phyloP scores from a whole-genome alignment of 1,140 invertebrate species.

The Drosophila orosa region DNA sequence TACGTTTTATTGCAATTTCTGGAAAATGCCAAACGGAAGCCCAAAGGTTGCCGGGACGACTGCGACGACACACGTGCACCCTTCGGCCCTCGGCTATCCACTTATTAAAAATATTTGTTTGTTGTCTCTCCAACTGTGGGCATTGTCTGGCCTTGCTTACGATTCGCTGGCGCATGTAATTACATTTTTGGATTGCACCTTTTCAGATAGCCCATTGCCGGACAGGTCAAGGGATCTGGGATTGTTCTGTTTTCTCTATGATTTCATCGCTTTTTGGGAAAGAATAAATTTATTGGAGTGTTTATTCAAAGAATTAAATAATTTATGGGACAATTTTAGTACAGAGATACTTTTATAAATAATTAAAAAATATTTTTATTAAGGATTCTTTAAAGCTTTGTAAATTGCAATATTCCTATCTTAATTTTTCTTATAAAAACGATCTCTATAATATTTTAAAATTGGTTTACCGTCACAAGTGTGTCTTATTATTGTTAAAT shows the following conservation, averaged over 20 bases:
- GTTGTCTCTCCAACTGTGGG: constrained; percentile 32
- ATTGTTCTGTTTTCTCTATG: background rate
- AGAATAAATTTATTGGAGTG: background rate
- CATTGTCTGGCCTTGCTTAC: constrained; percentile 69
- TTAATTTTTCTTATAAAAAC: background rate
- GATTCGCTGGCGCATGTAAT: constrained; percentile 68
- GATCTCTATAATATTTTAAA: too few species aligned
- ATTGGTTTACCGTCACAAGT: too few species aligned
- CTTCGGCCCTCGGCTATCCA: constrained; percentile 15
- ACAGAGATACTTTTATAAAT: background rate
- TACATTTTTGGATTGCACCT: constrained; percentile 59
- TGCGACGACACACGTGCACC: constrained; percentile 49
- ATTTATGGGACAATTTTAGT: background rate
- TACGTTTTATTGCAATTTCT: constrained; percentile 76
- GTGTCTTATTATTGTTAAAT: too few species aligned
- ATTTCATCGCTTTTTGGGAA: background rate
- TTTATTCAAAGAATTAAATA: background rate
- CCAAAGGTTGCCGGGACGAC: constrained; percentile 54
- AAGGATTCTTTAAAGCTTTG: background rate
- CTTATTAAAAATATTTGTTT: constrained; percentile 80
- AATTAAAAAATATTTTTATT: background rate
- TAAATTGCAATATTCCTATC: too few species aligned
- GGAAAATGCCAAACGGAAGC: constrained; percentile 34
- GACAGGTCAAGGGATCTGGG: constrained; percentile 14
- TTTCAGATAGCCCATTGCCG: constrained; percentile 29